A percentile compares a stretch with the other conserved stretches of the same genome.
Evolutionary conservation across 1,140 invertebrate species (phyloP).

Genomic region (Papilio dardanus): DNA sequence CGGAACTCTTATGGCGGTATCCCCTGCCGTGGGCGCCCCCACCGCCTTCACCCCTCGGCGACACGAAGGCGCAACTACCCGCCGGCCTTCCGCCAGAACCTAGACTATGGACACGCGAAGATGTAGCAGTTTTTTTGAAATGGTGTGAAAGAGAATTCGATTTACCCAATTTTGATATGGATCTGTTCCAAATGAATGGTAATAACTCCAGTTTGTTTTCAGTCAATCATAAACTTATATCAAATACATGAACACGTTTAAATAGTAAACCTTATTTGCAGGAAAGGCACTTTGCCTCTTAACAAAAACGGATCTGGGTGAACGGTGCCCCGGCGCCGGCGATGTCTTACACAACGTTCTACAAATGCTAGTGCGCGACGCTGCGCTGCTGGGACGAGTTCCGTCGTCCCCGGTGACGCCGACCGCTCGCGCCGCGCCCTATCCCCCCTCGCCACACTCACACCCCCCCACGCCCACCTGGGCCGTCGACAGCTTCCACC

Average conservation of each 20-base stretch:
- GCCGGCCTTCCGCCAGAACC: slow-evolving; percentile 92
- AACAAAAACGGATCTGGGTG: slow-evolving; percentile 94
- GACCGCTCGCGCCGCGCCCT: slow-evolving; percentile 90
- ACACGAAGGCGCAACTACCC: slow-evolving; percentile 93
- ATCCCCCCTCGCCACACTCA: slow-evolving; percentile 88
- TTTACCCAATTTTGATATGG: slow-evolving; percentile 94
- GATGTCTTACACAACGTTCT: slow-evolving; percentile 97
- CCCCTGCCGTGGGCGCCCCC: slow-evolving; percentile 86
- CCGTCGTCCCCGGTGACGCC: slow-evolving; percentile 93
- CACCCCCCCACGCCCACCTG: slow-evolving; percentile 91
- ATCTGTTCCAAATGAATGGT: slow-evolving; percentile 99
- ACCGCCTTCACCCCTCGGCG: slow-evolving; percentile 88
- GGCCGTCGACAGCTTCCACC: slow-evolving; percentile 84
- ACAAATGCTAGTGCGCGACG: slow-evolving; percentile 92
- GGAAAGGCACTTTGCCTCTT: slow-evolving; percentile 95
- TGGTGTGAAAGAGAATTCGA: slow-evolving; percentile 97
- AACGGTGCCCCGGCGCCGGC: slow-evolving; percentile 94
- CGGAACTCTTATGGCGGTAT: slow-evolving; percentile 93
- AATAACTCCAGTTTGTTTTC: slow-evolving; percentile 51
- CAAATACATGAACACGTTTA: not conserved
- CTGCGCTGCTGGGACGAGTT: slow-evolving; percentile 88
- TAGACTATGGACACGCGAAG: slow-evolving; percentile 94
- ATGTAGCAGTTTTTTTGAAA: slow-evolving; percentile 93
- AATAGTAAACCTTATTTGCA: slow-evolving; percentile 67
- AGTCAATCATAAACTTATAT: slow-evolving; percentile 3